Evolutionary conservation across 1,140 invertebrate species (phyloP), one percentile per base, ranked within the genome.

Genomic region (Bombus picipes): DNA sequence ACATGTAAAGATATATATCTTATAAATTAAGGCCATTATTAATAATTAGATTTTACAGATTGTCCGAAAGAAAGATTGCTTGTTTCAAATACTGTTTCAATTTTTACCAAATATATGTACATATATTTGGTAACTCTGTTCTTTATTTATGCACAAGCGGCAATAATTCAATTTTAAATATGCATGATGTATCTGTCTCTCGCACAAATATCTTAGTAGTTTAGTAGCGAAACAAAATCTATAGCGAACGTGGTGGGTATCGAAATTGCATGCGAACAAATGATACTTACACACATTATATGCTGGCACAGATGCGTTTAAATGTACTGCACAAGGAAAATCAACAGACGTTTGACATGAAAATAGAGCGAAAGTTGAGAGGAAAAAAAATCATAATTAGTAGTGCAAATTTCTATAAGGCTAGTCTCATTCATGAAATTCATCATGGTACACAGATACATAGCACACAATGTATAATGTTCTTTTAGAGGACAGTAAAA

Each of bases 261-360:
- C 70, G 41, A 86, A 88, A 83, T 37, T 88, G 89, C 89, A 90
- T 89, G 90, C 87, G 57, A 53, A 91, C 75, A 87, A 90, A 84
- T 76, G 74, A 85, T 88, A 53, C 47, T 53, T 53, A 90, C 81
- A 92, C 85, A 90, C 86, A 89, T 86, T 87, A 89, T 91, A 93
- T 92, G 92, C 92, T 93, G 92, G 92, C 92, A 93, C 92, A 93
- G 92, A 93, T 93, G 92, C 92, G 92, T 93, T 93, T 93, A 93
- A 93, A 92, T 93, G 92, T 93, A 92, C 89, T 92, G 92, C 92
- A 93, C 92, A 93, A 90, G 80, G 86, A 91, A 83, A 92, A 93
- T 93, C 91, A 91, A 93, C 92, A 93, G 92, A 92, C 92, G 92
- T 93, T 93, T 93, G 92, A 93, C 92, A 93, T 93, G 92, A 93